Evolutionary conservation across 2,888 invertebrate species (phyloP), one percentile per base, ranked within the genome.

Genomic region (Conistra vaccinii): DNA sequence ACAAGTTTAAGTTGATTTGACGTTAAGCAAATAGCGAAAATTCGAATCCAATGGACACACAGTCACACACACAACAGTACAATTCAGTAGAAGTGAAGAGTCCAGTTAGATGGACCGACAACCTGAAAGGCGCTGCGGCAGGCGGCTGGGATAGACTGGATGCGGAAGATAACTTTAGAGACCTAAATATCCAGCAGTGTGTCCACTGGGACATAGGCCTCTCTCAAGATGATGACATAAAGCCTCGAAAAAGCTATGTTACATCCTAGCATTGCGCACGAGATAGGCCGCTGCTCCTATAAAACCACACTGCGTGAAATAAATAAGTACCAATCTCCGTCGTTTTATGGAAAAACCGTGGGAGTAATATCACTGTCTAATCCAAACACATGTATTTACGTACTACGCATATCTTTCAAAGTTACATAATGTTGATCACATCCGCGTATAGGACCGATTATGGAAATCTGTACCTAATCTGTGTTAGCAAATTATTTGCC

Each of bases 351-450:
- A 10, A 5, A 48, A 39, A 39, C 3, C n/a, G 70, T 76, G 53
- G 79, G 70, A 17, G 53, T 45, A 32, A 20, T 35, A 48, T 14
- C 53, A 12, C 17, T 3, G 29, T 14, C 7, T 29, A 23, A 48
- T 29, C 39, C 7, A 61, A 61, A n/a, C 17, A 39, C 29, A 61
- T 45, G 7, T 35, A 45, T 60, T 45, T 39, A 7, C 32, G 53
- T 35, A 14, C n/a, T 69, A 45, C 4, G 10, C n/a, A 45, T 60
- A 61, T 70, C 7, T 45, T 61, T 78, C 20, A n/a, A n/a, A 48
- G 51, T 80, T 77, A 63, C 63, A 29, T 65, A 73, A 80, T 60
- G 5, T 62, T 26, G 17, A 69, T 42, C 26, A 62, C 10, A 62
- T 74, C 55, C 42, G 61, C 20, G 12, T 45, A 10, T 29, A 69